phyloP scores from a whole-genome alignment of 1,140 invertebrate species.

The Tribolium castaneum region DNA sequence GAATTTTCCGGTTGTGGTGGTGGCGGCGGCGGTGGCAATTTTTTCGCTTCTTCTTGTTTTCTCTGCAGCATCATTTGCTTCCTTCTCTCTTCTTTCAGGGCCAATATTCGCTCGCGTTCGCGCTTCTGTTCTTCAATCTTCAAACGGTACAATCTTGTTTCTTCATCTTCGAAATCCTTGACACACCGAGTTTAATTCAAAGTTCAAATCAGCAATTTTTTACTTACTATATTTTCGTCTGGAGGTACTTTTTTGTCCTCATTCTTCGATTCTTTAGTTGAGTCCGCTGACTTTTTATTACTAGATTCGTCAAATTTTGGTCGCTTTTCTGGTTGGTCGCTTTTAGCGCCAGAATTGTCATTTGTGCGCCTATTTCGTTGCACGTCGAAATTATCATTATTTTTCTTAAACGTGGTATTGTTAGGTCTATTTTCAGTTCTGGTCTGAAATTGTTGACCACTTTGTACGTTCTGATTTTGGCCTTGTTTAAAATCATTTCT shows the following conservation, averaged over 20 bases:
- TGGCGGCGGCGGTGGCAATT: neutral
- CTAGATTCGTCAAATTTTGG: neutral
- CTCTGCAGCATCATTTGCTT: constrained; percentile 11
- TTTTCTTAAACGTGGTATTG: neutral
- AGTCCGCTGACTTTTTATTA: neutral
- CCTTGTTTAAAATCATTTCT: neutral
- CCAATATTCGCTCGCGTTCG: constrained; percentile 69
- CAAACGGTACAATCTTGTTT: constrained; percentile 71
- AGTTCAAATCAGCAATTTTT: neutral
- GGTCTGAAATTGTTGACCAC: no score
- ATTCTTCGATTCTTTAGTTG: neutral
- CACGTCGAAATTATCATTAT: neutral
- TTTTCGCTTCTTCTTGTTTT: neutral
- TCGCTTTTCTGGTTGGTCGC: neutral
- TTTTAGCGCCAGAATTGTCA: neutral
- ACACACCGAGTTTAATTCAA: neutral
- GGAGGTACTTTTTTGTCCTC: no score
- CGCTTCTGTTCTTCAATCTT: constrained; percentile 76
- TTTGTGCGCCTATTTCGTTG: neutral
- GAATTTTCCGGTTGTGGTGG: neutral
- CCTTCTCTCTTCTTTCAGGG: constrained; percentile 72
- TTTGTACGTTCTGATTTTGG: neutral
- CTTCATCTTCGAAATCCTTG: constrained; percentile 68
- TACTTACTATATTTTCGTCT: neutral
- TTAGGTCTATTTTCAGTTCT: neutral